phyloP scores from a whole-genome alignment of 2,888 invertebrate species.

The Thera britannica region DNA sequence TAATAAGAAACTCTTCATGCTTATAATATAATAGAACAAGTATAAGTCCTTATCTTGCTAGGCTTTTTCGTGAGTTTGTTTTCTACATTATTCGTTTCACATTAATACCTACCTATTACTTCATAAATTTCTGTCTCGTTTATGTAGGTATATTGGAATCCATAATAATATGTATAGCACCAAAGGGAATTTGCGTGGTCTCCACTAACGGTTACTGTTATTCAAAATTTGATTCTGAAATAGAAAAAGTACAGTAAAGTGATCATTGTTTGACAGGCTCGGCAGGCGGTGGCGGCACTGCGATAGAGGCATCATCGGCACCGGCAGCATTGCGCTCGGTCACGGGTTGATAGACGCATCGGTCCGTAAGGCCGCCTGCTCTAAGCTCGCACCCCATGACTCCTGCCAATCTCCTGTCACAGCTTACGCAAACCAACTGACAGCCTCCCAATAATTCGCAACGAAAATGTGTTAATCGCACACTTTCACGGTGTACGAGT shows the following conservation, averaged over 20 bases:
- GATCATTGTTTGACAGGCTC: slow-evolving; percentile 19
- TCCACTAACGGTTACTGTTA: background rate
- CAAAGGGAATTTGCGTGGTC: no score
- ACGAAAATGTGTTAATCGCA: slow-evolving; percentile 84
- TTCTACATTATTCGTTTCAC: no score
- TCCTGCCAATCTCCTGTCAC: slow-evolving; percentile 82
- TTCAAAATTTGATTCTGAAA: background rate
- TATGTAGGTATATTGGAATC: no score
- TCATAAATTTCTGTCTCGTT: no score
- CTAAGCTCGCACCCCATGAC: slow-evolving; percentile 67
- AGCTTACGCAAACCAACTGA: slow-evolving; percentile 82
- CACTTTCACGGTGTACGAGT: slow-evolving; percentile 80
- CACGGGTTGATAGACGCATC: slow-evolving; percentile 36
- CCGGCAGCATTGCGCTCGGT: slow-evolving; percentile 24
- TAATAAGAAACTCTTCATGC: background rate
- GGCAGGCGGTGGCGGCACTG: slow-evolving; percentile 5
- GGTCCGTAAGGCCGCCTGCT: slow-evolving; percentile 44
- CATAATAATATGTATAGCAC: no score
- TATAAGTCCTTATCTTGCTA: no score
- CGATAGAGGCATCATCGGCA: slow-evolving; percentile 4
- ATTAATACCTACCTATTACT: background rate
- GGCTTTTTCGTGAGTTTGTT: no score
- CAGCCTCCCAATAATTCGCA: slow-evolving; percentile 82
- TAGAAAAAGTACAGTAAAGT: slow-evolving; percentile 9
- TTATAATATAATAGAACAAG: no score